Conservation (phyloP, 2,113 vertebrate genomes). For the Silurus asotus region DNA sequence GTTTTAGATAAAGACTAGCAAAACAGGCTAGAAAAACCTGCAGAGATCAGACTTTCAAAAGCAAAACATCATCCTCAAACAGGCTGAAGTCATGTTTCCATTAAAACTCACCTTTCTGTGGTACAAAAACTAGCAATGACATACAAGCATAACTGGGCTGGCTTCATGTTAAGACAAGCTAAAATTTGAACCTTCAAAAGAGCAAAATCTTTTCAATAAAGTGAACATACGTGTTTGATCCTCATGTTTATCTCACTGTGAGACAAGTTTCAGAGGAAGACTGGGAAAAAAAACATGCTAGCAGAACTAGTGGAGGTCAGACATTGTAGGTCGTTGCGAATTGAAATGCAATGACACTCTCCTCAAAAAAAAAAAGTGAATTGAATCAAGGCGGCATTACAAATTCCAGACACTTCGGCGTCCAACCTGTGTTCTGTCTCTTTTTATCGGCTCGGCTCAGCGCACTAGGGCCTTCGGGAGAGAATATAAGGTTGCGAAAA, state of each 20-base stretch:
- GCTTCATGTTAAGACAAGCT: too few species aligned
- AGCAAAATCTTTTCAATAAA: too few species aligned
- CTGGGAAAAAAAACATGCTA: not conserved
- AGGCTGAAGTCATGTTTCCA: too few species aligned
- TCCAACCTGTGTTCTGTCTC: conserved; percentile 29
- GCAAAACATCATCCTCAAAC: too few species aligned
- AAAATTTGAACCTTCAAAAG: too few species aligned
- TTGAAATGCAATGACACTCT: conserved; percentile 23
- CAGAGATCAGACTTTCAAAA: too few species aligned
- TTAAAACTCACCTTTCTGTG: too few species aligned
- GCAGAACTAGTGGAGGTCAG: not conserved
- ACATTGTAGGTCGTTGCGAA: conserved; percentile 12
- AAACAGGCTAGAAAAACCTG: too few species aligned
- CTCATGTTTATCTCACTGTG: not conserved
- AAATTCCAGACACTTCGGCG: conserved; percentile 17
- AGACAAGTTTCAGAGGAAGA: not conserved
- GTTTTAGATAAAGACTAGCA: too few species aligned
- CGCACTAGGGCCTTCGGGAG: conserved; percentile 15
- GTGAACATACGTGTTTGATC: too few species aligned
- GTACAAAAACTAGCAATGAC: too few species aligned
- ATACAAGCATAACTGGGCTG: too few species aligned
- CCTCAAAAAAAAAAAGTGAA: not conserved
- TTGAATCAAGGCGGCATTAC: conserved; percentile 3
- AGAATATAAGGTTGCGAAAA: conserved; percentile 43
- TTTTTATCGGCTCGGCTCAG: conserved; percentile 26